Conservation (phyloP, 2,113 vertebrate species). For the Hemiscyllium ocellatum region DNA sequence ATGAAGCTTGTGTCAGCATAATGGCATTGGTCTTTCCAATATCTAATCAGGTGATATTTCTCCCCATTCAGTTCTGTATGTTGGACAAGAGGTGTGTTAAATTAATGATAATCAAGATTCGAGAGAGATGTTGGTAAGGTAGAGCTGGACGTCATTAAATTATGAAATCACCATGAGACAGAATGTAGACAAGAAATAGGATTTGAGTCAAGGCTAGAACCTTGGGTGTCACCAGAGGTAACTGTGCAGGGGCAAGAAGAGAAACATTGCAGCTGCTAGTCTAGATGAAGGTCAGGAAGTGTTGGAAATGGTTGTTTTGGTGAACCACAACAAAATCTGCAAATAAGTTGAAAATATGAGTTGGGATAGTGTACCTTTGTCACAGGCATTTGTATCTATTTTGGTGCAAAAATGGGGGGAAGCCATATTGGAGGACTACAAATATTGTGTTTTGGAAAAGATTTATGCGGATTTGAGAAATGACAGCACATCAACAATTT, state of each 20-base stretch:
- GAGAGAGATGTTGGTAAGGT: background rate
- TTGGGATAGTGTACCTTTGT: background rate
- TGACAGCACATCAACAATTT: background rate
- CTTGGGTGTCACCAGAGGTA: background rate
- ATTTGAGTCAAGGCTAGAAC: background rate
- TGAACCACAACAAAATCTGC: background rate
- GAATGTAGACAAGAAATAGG: too few relatives aligned
- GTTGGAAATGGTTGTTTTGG: background rate
- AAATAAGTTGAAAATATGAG: background rate
- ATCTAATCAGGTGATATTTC: too few relatives aligned
- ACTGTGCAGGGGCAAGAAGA: background rate
- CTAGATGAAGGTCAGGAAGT: background rate
- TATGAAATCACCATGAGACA: too few relatives aligned
- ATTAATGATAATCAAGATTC: background rate
- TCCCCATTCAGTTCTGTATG: too few relatives aligned
- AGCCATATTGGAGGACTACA: background rate
- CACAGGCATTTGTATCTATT: background rate
- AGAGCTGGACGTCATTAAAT: background rate
- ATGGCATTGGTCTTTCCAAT: too few relatives aligned
- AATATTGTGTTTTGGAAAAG: background rate
- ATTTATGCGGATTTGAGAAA: background rate
- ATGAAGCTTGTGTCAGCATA: too few relatives aligned
- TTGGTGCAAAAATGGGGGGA: background rate
- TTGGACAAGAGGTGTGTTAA: background rate
- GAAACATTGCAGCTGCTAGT: background rate